Evolutionary conservation across 2,797 vertebrate genomes (phyloP), one percentile per base, ranked within the genome.

Genomic region (Brachyrhaphis roseni): DNA sequence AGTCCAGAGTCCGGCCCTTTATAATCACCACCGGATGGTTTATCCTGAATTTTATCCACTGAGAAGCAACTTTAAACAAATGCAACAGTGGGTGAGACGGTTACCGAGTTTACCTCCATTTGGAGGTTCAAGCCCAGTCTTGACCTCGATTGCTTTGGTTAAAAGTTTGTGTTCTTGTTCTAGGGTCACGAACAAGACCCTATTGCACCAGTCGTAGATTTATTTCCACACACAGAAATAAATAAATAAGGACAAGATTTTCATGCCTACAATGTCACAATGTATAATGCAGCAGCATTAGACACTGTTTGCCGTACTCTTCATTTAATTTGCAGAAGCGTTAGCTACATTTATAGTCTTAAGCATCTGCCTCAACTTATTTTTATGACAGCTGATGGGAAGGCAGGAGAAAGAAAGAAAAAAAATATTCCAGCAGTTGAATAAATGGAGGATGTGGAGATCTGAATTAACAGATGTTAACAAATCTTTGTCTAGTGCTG

Each of bases 281-380:
- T 89, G 76, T 74, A 87, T 84, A 89, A 89, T 90, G 82, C 89
- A 87, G 83, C 82, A 78, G 75, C 43, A 49, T 88, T 79, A 80
- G 82, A 71, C 3, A 1, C 4, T 78, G 84, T 92, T 90, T 89
- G 82, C 79, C 77, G 46, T 75, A 89, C 78, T 87, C 86, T 89
- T 86, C 90, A 81, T 82, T 89, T 45, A 72, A 76, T 90, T 89
- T 85, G 85, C 88, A 81, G 82, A 80, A 88, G 85, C 78, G 83
- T 86, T 90, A 82, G 79, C 72, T 73, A 78, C 90, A 86, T 84
- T 78, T 84, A 80, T 82, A 88, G 84, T 88, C 87, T 78, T 46
- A 28, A 83, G 90, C 88, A 84, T 82, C 83, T 79, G 87, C 80
- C 79, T 88, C 86, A 89, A 84, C 91, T 86, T 86, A 84, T 81